phyloP scores from a whole-genome alignment of 2,113 vertebrate species.

The Lepidothrix coronata region DNA sequence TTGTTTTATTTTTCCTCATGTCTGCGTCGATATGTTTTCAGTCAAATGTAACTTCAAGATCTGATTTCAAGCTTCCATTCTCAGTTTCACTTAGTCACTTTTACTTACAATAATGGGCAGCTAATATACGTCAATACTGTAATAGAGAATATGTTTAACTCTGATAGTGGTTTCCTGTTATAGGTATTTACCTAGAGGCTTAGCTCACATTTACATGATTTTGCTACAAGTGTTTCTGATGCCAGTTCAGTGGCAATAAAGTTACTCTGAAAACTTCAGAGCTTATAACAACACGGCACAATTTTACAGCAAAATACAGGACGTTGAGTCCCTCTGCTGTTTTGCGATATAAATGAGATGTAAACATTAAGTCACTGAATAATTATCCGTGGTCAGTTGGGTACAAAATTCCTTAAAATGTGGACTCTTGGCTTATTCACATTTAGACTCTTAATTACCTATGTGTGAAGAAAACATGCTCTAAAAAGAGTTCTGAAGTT shows the following conservation, averaged over 20 bases:
- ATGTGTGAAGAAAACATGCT: not conserved
- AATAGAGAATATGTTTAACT: slow-evolving; percentile 9
- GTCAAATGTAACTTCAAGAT: not conserved
- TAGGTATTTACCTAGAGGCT: not conserved
- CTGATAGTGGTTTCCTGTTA: not conserved
- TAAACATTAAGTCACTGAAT: not conserved
- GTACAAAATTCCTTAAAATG: not conserved
- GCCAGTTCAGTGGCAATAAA: not conserved
- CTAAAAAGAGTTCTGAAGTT: not conserved
- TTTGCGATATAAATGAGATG: not conserved
- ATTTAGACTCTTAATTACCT: not conserved
- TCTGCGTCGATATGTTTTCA: not conserved
- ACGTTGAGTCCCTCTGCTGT: not conserved
- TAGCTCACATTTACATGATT: not conserved
- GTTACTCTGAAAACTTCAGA: not conserved
- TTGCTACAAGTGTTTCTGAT: not conserved
- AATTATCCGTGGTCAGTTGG: not conserved
- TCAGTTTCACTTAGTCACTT: not conserved
- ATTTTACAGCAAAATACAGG: not conserved
- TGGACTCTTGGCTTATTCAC: not conserved
- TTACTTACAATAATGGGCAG: not conserved
- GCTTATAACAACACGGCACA: not conserved
- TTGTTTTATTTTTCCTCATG: not conserved
- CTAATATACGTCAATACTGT: not conserved
- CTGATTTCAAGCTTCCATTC: not conserved